Evolutionary conservation across 92 coral and sea anemone species (phyloP), one percentile per base, ranked within the genome.

Genomic region (Parazoanthus swiftii): DNA sequence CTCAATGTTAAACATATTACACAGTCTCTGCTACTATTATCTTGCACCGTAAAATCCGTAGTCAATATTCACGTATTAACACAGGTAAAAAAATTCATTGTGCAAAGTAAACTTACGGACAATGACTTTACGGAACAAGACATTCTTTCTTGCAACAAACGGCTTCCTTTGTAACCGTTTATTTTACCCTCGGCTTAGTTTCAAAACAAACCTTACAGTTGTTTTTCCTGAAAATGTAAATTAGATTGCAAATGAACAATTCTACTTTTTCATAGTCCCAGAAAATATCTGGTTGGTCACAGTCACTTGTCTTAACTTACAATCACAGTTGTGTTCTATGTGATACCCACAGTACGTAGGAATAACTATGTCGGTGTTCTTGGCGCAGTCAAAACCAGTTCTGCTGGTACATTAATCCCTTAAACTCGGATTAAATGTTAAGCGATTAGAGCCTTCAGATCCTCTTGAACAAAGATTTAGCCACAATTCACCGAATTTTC

Each of bases 171-270:
- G 58, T 46, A 42, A 10, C 18, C 44, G 73, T 38, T 39, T 44
- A 76, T 38, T 35, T 16, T 70, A 68, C n/a, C 26, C 51, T 84
- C 38, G 29, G 26, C 78, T 80, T 80, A 39, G 73, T 29, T 56
- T 58, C 25, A 80, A 80, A 84, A 71, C 77, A 71, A 82, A 44
- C 38, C 20, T 71, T 68, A 74, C n/a, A 70, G 21, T 68, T 83
- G 76, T 37, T 50, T 37, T 83, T 83, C 78, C 86, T 83, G 50
- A 26, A 68, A 83, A 83, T 83, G 78, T 71, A 83, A 83, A 83
- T 83, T 42, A 83, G 42, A 70, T 42, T 83, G 78, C 66, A 68
- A 83, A 72, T 68, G 66, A 71, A 73, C 44, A 65, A 38, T 66
- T 8, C 75, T 82, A 8, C 76, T 42, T 42, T 43, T 43, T 63